Conservation (phyloP, 2,888 invertebrate species). For the Tachina fera region DNA sequence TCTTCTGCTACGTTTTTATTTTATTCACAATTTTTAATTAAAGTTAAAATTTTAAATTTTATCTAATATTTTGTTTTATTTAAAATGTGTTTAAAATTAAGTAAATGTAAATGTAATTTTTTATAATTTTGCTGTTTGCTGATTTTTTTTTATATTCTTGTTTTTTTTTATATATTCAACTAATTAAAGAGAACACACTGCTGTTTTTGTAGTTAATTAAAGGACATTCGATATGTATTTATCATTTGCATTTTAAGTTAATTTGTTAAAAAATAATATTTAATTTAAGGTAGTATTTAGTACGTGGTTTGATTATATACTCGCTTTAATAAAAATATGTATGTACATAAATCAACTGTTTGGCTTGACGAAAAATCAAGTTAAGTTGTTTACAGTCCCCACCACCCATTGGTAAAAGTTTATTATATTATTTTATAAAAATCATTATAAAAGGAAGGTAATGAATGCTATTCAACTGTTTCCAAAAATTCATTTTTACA, state of each 20-base stretch:
- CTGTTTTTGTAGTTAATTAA: constrained; percentile 15
- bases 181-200: constrained; percentile 46
- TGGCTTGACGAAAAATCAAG: not conserved
- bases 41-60: not conserved
- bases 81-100: constrained; percentile 2
- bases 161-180: not conserved
- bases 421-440: constrained; percentile 17
- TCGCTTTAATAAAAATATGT: constrained; percentile 10
- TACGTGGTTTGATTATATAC: constrained; percentile 46
- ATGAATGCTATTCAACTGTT: constrained; percentile 56
- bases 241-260: constrained; percentile 7
- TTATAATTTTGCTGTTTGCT: constrained; percentile 1
- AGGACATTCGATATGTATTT: not conserved
- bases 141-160: not conserved
- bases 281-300: constrained; percentile 66
- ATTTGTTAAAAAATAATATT: constrained; percentile 13
- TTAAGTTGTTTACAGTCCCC: constrained; percentile 49
- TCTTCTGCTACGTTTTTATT: constrained; percentile 8
- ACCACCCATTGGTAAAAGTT: constrained; percentile 57
- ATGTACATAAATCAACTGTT: constrained; percentile 2
- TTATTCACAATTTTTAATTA: constrained; percentile 10
- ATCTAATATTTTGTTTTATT: constrained; percentile 2
- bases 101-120: not conserved
- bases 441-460: constrained; percentile 6
- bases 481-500: constrained; percentile 55